These are phyloP conservation scores for Ameiurus melas DNA, from an alignment of 2,113 vertebrate genomes.

Conservation along the genomic window DNA sequence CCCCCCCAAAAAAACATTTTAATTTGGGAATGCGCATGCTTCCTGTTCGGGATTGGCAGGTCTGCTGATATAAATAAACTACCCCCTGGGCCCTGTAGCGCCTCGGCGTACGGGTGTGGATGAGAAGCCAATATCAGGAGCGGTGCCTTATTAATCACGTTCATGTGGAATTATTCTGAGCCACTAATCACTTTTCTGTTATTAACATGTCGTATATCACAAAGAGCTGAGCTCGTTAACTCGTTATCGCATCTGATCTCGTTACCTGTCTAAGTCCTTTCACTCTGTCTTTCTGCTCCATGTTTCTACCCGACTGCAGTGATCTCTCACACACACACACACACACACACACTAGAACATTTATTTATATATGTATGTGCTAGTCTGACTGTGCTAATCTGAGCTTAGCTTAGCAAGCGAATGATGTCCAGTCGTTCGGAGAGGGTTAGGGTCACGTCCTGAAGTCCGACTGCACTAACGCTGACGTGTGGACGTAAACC, in stretches of 20 bases:
- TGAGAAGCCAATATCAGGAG: background rate
- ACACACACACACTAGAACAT: background rate
- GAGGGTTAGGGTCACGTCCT: background rate
- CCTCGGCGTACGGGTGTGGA: background rate
- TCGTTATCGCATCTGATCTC: background rate
- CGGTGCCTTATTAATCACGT: background rate
- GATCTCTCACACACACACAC: background rate
- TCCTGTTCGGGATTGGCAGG: background rate
- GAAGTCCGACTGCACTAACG: background rate
- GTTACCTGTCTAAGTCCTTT: background rate
- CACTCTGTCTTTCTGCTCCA: background rate
- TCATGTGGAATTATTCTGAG: slow-evolving; percentile 8
- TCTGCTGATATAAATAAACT: background rate
- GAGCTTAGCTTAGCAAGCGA: background rate
- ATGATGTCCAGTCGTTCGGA: background rate
- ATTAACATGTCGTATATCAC: background rate
- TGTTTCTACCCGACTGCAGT: slow-evolving; percentile 4
- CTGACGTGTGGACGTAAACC: background rate
- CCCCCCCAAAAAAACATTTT: too few species aligned
- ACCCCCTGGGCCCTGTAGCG: background rate
- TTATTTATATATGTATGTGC: background rate
- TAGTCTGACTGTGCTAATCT: background rate
- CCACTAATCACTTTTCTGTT: background rate
- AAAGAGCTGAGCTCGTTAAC: background rate
- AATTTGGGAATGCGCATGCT: background rate